A percentile compares a stretch with the other conserved stretches of the same genome.
Evolutionary conservation across 1,140 invertebrate genomes (phyloP).

Genomic region (Antheraea mylitta): DNA sequence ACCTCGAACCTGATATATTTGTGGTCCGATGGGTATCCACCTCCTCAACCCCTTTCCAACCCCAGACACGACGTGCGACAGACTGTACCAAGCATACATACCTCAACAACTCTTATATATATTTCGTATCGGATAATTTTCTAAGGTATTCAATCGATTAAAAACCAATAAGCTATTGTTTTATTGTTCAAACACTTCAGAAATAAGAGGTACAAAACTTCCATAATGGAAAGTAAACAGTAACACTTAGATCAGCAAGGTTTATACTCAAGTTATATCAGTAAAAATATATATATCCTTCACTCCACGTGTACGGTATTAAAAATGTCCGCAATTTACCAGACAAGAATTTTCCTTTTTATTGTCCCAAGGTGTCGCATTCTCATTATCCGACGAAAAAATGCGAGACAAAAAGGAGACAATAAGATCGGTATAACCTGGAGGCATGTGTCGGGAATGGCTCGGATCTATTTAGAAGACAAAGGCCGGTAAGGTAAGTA

Average conservation of each 20-base stretch:
- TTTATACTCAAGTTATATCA: not conserved
- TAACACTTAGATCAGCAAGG: not conserved
- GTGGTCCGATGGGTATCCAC: no score
- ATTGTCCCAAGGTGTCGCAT: not conserved
- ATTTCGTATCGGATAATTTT: no score
- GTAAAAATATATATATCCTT: not conserved
- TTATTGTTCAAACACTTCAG: no score
- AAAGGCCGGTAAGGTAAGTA: not conserved
- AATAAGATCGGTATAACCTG: not conserved
- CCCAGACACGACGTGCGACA: no score
- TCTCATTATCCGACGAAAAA: not conserved
- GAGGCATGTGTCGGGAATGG: slow-evolving; percentile 1
- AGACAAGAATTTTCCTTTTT: not conserved
- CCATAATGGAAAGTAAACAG: no score
- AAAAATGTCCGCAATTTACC: not conserved
- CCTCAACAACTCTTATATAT: no score
- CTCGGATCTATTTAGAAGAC: not conserved
- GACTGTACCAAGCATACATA: no score
- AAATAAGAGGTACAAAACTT: no score
- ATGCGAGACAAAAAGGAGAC: not conserved
- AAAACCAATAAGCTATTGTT: no score
- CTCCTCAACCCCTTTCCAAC: no score
- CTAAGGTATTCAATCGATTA: no score
- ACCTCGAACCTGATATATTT: no score
- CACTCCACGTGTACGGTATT: not conserved